These are phyloP conservation scores for Sclerodermus sp. DNA, from an alignment of 2,888 invertebrate species.

Conservation along the genomic window DNA sequence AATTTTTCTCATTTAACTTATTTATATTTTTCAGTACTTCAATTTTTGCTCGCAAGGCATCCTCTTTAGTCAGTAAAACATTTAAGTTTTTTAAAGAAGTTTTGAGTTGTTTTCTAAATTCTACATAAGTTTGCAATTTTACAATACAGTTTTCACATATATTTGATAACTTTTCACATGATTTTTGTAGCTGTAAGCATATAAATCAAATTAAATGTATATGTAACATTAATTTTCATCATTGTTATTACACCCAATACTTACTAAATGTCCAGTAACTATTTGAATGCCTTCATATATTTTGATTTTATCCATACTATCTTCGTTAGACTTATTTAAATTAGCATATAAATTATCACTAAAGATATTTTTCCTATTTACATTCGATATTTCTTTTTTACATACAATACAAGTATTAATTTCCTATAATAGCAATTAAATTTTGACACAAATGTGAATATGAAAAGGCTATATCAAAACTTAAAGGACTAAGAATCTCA, in stretches of 20 bases:
- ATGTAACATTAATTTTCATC: too few species aligned
- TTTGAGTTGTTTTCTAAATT: background rate
- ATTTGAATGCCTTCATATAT: slow-evolving; percentile 19
- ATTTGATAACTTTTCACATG: background rate
- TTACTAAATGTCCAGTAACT: slow-evolving; percentile 21
- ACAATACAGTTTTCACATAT: background rate
- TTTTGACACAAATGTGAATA: too few species aligned
- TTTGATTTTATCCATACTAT: slow-evolving; percentile 16
- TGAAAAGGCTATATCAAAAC: too few species aligned
- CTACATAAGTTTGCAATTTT: background rate
- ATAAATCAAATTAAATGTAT: too few species aligned
- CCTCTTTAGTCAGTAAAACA: too few species aligned
- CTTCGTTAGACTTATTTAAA: too few species aligned
- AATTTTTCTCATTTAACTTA: background rate
- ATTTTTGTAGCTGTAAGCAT: background rate
- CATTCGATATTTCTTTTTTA: slow-evolving; percentile 10
- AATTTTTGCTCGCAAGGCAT: too few species aligned
- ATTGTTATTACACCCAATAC: background rate
- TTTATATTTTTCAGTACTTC: background rate
- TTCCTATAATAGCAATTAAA: slow-evolving; percentile 18
- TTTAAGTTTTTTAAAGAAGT: background rate
- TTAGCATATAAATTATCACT: too few species aligned
- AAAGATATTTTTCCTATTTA: slow-evolving; percentile 18
- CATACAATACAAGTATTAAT: slow-evolving; percentile 20
- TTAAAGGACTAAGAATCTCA: too few species aligned